Evolutionary conservation across 2,888 invertebrate genomes (phyloP).

Genomic region (Synergus gifuensis): DNA sequence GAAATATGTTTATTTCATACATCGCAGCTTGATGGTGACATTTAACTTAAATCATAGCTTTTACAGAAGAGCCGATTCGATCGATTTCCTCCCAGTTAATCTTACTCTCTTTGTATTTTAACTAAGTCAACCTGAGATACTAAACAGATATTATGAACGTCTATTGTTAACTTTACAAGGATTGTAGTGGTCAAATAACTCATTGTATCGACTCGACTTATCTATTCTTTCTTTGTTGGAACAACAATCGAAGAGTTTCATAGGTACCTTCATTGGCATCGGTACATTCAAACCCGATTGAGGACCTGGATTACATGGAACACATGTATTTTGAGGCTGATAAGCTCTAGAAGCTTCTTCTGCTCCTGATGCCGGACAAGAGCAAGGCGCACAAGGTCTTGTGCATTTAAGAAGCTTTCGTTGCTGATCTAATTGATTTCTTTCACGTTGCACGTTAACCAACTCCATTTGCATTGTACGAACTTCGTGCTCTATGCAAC

Average conservation of each 20-base stretch:
- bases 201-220: slow-evolving; percentile 16
- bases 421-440: slow-evolving; percentile 79
- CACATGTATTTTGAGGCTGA: not conserved
- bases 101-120: not conserved
- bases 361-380: slow-evolving; percentile 61
- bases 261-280: slow-evolving; percentile 51
- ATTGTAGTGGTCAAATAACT: not conserved
- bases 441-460: slow-evolving; percentile 78
- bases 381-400: slow-evolving; percentile 71
- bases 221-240: slow-evolving; percentile 31
- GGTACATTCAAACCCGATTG: slow-evolving; percentile 19
- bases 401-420: slow-evolving; percentile 73
- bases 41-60: slow-evolving; percentile 15
- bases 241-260: slow-evolving; percentile 58
- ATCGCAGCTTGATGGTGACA: slow-evolving; percentile 33
- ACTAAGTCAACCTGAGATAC: not conserved
- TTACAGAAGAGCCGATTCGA: slow-evolving; percentile 17
- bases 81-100: not conserved
- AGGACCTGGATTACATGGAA: slow-evolving; percentile 9
- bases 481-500: slow-evolving; percentile 82
- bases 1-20: slow-evolving; percentile 61
- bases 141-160: not conserved
- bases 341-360: not conserved
- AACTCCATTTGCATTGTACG: slow-evolving; percentile 80
- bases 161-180: not conserved